These are phyloP conservation scores for Ailurus styani DNA, from an alignment of 2,113 vertebrate species.

Conservation along the genomic window DNA sequence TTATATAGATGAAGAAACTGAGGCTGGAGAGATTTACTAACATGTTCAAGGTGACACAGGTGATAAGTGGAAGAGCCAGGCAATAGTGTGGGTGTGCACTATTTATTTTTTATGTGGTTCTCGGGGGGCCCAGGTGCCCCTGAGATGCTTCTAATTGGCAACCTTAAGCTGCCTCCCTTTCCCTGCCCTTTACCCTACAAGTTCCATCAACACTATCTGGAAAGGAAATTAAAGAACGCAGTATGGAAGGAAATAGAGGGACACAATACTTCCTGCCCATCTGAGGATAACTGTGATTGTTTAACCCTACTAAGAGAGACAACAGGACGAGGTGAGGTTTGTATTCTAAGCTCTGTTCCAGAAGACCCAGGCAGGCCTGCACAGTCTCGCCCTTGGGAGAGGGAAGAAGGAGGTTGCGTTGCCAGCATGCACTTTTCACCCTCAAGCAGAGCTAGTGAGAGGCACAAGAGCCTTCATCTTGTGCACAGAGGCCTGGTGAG, in stretches of 20 bases:
- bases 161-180: background rate
- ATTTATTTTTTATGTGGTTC: background rate
- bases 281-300: background rate
- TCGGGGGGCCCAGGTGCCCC: background rate
- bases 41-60: background rate
- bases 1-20: background rate
- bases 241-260: background rate
- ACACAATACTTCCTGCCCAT: background rate
- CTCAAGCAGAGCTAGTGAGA: background rate
- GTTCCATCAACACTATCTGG: background rate
- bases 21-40: background rate
- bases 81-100: background rate
- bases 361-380: background rate
- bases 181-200: background rate
- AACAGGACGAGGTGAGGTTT: background rate
- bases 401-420: background rate
- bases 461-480: too few relatives aligned
- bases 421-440: background rate
- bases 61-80: background rate
- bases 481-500: background rate
- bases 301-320: background rate
- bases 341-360: background rate
- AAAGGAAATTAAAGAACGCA: background rate
- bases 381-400: background rate
- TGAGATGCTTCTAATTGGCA: background rate